Evolutionary conservation across 2,113 vertebrate genomes (phyloP).

Genomic region (Pterocles orientalis): DNA sequence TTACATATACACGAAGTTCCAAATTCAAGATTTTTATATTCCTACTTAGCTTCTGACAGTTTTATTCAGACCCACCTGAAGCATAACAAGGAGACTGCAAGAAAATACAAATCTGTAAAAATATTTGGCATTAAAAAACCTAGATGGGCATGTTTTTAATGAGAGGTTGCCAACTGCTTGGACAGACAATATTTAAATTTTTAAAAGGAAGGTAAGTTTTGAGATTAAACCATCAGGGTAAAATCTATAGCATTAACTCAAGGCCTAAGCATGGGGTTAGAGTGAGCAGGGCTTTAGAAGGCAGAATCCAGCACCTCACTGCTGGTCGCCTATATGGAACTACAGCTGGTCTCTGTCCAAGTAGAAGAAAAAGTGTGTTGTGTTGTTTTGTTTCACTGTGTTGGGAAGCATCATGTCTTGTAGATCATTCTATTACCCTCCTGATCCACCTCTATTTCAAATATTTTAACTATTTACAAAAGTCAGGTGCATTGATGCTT

Average conservation of each 20-base stretch:
- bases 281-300: background rate
- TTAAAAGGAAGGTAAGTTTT: background rate
- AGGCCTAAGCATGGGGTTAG: background rate
- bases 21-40: background rate
- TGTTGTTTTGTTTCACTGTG: background rate
- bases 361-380: background rate
- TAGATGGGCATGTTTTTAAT: background rate
- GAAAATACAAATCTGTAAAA: background rate
- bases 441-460: background rate
- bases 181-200: background rate
- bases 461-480: background rate
- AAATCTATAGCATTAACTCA: background rate
- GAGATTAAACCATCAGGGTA: background rate
- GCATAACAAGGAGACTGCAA: background rate
- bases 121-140: background rate
- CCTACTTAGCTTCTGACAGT: background rate
- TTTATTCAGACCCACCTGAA: background rate
- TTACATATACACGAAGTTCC: background rate
- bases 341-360: background rate
- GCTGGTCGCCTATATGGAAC: background rate
- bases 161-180: background rate
- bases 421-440: background rate
- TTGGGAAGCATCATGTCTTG: background rate
- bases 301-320: background rate
- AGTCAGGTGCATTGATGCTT: background rate